phyloP scores from a whole-genome alignment of 2,797 vertebrate species.

The Naso thynnoides region DNA sequence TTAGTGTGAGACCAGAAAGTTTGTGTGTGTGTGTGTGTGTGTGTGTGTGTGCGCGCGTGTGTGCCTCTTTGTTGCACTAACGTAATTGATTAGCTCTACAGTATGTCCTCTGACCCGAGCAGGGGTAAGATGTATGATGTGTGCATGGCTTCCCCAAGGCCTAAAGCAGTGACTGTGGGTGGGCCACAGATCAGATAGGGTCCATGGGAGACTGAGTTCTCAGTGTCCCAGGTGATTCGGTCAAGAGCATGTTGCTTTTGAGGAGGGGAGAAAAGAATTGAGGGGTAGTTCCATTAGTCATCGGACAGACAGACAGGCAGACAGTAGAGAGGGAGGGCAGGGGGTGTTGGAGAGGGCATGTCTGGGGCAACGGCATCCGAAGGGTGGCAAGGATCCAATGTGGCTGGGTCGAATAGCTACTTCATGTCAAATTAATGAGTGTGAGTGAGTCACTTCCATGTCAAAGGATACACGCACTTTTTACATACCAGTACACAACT shows the following conservation, averaged over 20 bases:
- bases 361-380: slow-evolving; percentile 66
- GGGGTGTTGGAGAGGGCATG: slow-evolving; percentile 60
- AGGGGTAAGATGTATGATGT: slow-evolving; percentile 45
- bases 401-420: slow-evolving; percentile 33
- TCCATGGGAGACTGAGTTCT: slow-evolving; percentile 58
- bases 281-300: slow-evolving; percentile 64
- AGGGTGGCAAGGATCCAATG: slow-evolving; percentile 45
- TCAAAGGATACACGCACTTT: slow-evolving; percentile 29
- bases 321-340: slow-evolving; percentile 43
- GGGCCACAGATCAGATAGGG: slow-evolving; percentile 44
- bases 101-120: slow-evolving; percentile 40
- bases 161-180: slow-evolving; percentile 45
- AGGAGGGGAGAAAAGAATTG: slow-evolving; percentile 12
- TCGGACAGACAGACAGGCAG: slow-evolving; percentile 49
- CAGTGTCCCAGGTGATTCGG: slow-evolving; percentile 70
- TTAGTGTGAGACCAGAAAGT: slow-evolving; percentile 26
- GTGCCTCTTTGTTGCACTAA: slow-evolving; percentile 28
- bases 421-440: slow-evolving; percentile 59
- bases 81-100: slow-evolving; percentile 48
- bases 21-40: slow-evolving; percentile 14
- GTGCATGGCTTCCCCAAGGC: slow-evolving; percentile 29
- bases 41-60: not conserved
- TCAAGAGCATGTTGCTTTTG: slow-evolving; percentile 43
- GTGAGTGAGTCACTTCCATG: slow-evolving; percentile 33
- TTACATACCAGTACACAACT: slow-evolving; percentile 18